These are phyloP conservation scores for Hippocampus zosterae DNA, from an alignment of 2,113 vertebrate genomes.

Conservation along the genomic window DNA sequence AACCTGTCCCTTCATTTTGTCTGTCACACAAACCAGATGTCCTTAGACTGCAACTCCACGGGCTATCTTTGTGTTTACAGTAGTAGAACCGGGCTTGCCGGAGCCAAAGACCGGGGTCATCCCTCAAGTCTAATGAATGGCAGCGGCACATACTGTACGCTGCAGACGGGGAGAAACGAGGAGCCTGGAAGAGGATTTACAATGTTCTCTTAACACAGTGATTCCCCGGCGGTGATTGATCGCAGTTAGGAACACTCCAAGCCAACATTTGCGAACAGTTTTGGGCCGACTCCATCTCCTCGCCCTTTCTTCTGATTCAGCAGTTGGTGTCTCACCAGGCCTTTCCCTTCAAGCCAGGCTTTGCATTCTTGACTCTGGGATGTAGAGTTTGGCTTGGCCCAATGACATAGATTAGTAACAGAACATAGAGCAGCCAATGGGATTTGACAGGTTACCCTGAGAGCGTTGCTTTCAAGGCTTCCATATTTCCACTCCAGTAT, in stretches of 20 bases:
- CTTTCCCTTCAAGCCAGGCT: conserved; percentile 55
- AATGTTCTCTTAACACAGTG: conserved; percentile 29
- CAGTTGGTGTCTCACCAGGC: conserved; percentile 64
- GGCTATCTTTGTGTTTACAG: conserved; percentile 53
- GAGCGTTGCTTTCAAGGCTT: conserved; percentile 71
- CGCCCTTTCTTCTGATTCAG: conserved; percentile 58
- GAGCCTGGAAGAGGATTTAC: conserved; percentile 44
- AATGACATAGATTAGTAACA: conserved; percentile 73
- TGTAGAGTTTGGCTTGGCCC: conserved; percentile 70
- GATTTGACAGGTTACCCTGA: conserved; percentile 71
- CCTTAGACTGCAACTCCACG: conserved; percentile 34
- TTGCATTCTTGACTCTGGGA: conserved; percentile 64
- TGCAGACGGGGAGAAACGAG: conserved; percentile 11
- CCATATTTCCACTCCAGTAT: conserved; percentile 67
- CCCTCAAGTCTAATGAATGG: conserved; percentile 45
- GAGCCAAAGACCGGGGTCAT: conserved; percentile 44
- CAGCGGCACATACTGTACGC: conserved; percentile 23
- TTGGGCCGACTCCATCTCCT: conserved; percentile 42
- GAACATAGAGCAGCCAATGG: conserved; percentile 68
- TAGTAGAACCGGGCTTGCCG: conserved; percentile 38
- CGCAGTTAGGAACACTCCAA: conserved; percentile 55
- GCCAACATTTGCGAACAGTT: conserved; percentile 51
- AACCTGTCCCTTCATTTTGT: conserved; percentile 51
- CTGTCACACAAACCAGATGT: conserved; percentile 62
- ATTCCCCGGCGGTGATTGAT: conserved; percentile 52